Evolutionary conservation across 2,888 invertebrate species (phyloP).

Genomic region (Tetropium fuscum): DNA sequence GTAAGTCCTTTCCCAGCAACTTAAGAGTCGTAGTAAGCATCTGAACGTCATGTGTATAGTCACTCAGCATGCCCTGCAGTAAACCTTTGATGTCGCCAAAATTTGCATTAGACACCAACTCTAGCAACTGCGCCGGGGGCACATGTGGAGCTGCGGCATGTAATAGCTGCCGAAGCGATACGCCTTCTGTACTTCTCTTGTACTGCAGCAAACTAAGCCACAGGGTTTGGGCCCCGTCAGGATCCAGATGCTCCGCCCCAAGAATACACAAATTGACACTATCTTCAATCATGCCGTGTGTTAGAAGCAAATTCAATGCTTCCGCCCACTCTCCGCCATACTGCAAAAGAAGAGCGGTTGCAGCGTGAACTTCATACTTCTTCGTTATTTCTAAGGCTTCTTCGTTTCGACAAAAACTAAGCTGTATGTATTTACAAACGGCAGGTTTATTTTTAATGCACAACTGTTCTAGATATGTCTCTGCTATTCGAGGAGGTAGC

Average conservation of each 20-base stretch:
- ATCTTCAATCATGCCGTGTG: constrained; percentile 59
- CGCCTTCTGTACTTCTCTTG: constrained; percentile 62
- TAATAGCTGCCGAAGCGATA: constrained; percentile 66
- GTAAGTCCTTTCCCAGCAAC: constrained; percentile 77
- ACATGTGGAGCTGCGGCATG: constrained; percentile 71
- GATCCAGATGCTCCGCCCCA: constrained; percentile 65
- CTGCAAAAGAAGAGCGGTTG: constrained; percentile 81
- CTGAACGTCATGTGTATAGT: constrained; percentile 81
- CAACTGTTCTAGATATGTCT: constrained; percentile 74
- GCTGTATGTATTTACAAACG: constrained; percentile 64
- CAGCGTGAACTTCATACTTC: constrained; percentile 72
- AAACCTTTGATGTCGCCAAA: constrained; percentile 74
- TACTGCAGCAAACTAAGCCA: constrained; percentile 69
- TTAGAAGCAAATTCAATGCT: constrained; percentile 75
- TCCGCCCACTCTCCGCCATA: constrained; percentile 79
- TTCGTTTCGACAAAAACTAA: constrained; percentile 73
- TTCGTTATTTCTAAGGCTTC: constrained; percentile 75
- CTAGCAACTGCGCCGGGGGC: constrained; percentile 70
- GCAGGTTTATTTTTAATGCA: constrained; percentile 69
- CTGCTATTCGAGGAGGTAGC: constrained; percentile 68
- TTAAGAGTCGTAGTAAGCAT: constrained; percentile 77
- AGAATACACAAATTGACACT: constrained; percentile 65
- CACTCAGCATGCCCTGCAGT: constrained; percentile 77
- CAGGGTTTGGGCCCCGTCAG: constrained; percentile 65
- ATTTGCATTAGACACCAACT: constrained; percentile 71